Evolutionary conservation across 2,797 vertebrate genomes (phyloP).

Genomic region (Ctenochaetus hawaiiensis): DNA sequence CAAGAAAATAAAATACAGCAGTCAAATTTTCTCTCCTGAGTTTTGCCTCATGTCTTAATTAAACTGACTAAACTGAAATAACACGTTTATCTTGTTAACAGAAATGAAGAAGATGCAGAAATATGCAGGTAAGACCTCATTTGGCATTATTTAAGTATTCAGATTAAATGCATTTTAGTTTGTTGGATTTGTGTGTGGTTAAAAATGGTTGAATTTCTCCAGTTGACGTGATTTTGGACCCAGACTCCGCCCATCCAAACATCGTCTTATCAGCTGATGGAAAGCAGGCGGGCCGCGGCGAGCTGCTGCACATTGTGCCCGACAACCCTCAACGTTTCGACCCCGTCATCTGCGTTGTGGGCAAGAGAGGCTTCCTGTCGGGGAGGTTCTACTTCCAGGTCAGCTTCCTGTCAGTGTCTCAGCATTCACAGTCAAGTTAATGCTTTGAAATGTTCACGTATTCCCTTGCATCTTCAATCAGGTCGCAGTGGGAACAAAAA

Average conservation of each 20-base stretch:
- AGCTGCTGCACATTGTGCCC: slow-evolving; percentile 70
- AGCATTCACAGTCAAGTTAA: background rate
- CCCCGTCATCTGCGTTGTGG: slow-evolving; percentile 85
- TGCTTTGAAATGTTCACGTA: background rate
- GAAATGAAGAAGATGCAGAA: slow-evolving; percentile 79
- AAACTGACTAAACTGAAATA: background rate
- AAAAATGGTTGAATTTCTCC: background rate
- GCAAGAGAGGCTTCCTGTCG: slow-evolving; percentile 74
- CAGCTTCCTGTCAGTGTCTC: background rate
- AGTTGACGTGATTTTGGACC: slow-evolving; percentile 86
- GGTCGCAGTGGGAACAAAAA: slow-evolving; percentile 82
- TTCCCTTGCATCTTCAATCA: slow-evolving; percentile 43
- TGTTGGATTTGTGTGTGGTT: background rate
- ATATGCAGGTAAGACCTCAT: slow-evolving; percentile 69
- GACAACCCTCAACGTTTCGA: slow-evolving; percentile 84
- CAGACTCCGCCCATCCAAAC: slow-evolving; percentile 83
- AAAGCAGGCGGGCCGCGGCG: slow-evolving; percentile 79
- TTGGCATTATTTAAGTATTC: background rate
- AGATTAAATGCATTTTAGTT: background rate
- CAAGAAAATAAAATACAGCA: too few species aligned
- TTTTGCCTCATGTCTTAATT: background rate
- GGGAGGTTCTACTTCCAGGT: slow-evolving; percentile 87
- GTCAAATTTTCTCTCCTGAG: too few species aligned
- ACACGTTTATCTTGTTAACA: slow-evolving; percentile 48
- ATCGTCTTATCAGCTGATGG: slow-evolving; percentile 82